Evolutionary conservation across 2,797 vertebrate species (phyloP).

Genomic region (Todus mexicanus): DNA sequence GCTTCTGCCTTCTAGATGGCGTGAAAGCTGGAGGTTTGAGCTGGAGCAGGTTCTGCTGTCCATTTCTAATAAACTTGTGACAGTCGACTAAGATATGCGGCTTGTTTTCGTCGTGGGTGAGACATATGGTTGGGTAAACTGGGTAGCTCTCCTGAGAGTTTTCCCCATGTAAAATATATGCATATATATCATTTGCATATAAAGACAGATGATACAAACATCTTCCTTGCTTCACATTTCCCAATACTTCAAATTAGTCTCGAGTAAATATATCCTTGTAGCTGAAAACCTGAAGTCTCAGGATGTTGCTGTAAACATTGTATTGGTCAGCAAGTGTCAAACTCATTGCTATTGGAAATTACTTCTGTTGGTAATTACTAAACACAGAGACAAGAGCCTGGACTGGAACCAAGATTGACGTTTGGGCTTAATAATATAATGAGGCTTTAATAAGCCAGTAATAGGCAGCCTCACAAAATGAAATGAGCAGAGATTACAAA

Average conservation of each 20-base stretch:
- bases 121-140: not conserved
- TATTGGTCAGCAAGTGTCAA: constrained; percentile 1
- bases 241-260: not conserved
- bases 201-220: not conserved
- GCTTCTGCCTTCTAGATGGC: not conserved
- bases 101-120: not conserved
- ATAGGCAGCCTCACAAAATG: constrained; percentile 51
- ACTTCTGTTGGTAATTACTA: constrained; percentile 30
- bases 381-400: constrained; percentile 14
- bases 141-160: not conserved
- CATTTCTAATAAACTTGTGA: not conserved
- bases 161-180: not conserved
- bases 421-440: constrained; percentile 50
- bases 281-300: not conserved
- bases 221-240: not conserved
- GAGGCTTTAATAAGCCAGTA: constrained; percentile 61
- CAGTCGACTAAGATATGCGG: not conserved
- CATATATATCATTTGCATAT: accelerated
- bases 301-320: not conserved
- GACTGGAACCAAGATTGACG: constrained; percentile 29
- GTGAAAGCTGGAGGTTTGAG: not conserved
- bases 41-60: not conserved
- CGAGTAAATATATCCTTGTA: not conserved
- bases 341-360: not conserved
- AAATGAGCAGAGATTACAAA: constrained; percentile 62